A percentile compares a stretch with the other conserved stretches of the same genome.
Evolutionary conservation across 2,113 vertebrate genomes (phyloP).

Genomic region (Nyctibius bracteatus): DNA sequence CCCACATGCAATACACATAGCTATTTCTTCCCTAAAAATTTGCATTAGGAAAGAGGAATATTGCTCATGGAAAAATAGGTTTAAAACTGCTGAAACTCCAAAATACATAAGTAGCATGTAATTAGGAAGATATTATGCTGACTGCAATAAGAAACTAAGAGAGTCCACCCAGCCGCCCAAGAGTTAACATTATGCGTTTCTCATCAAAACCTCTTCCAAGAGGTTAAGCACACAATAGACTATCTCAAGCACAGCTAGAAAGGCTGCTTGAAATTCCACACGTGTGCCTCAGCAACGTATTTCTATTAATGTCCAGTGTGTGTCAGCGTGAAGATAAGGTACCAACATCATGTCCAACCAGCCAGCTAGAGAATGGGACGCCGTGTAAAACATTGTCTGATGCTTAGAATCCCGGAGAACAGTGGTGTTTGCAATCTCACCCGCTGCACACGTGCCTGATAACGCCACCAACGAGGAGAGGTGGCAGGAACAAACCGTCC

Average conservation of each 20-base stretch:
- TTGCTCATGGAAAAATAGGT: neutral
- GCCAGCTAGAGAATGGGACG: slow-evolving; percentile 72
- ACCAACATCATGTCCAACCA: slow-evolving; percentile 81
- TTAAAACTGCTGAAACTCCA: slow-evolving; percentile 35
- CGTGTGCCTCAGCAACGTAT: slow-evolving; percentile 76
- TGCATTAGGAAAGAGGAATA: neutral
- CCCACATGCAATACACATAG: neutral
- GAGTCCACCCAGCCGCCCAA: slow-evolving; percentile 1
- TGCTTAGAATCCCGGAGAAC: slow-evolving; percentile 77
- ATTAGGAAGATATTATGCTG: slow-evolving; percentile 19
- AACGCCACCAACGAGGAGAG: neutral
- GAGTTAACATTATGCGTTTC: slow-evolving; percentile 61
- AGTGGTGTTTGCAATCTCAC: slow-evolving; percentile 38
- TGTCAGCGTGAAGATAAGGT: slow-evolving; percentile 88
- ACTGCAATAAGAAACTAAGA: neutral
- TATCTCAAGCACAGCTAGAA: slow-evolving; percentile 67
- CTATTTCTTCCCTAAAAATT: neutral
- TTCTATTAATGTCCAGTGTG: slow-evolving; percentile 88
- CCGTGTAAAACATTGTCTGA: slow-evolving; percentile 83
- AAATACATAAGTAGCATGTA: neutral
- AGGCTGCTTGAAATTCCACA: slow-evolving; percentile 82
- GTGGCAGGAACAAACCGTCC: neutral
- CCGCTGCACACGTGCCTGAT: slow-evolving; percentile 10
- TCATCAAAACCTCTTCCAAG: slow-evolving; percentile 72
- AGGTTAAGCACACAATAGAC: slow-evolving; percentile 81